A percentile compares a stretch with the other conserved stretches of the same genome.
Evolutionary conservation across 2,797 vertebrate genomes (phyloP).

Genomic region (Agapornis canus): DNA sequence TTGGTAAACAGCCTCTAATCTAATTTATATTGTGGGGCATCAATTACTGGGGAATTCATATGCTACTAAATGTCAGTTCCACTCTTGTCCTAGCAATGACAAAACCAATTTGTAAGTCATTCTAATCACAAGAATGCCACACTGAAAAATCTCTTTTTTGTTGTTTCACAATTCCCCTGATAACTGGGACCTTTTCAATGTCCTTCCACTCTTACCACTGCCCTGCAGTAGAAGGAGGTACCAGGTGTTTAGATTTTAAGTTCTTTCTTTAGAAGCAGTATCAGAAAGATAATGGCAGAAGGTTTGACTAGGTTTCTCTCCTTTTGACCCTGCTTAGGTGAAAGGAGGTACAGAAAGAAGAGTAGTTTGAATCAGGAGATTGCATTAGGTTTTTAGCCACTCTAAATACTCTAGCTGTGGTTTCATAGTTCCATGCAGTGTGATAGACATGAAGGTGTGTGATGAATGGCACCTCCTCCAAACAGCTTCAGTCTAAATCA

Average conservation of each 20-base stretch:
- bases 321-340: background rate
- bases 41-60: background rate
- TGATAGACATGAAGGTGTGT: background rate
- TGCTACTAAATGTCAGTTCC: slow-evolving; percentile 4
- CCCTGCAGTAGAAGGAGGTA: background rate
- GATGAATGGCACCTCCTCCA: background rate
- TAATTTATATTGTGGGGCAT: background rate
- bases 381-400: background rate
- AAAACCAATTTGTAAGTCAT: slow-evolving; percentile 27
- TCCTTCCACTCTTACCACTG: background rate
- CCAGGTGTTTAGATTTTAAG: background rate
- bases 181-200: background rate
- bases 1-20: slow-evolving; percentile 11
- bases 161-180: background rate
- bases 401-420: background rate
- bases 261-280: background rate
- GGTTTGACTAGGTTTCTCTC: background rate
- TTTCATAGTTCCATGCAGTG: background rate
- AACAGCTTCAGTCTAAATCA: background rate
- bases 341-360: background rate
- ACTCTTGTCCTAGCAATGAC: background rate
- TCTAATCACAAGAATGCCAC: background rate
- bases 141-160: background rate
- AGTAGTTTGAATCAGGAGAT: background rate
- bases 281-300: background rate